Evolutionary conservation across 2,113 vertebrate genomes (phyloP).

Genomic region (Nothoprocta pentlandii): DNA sequence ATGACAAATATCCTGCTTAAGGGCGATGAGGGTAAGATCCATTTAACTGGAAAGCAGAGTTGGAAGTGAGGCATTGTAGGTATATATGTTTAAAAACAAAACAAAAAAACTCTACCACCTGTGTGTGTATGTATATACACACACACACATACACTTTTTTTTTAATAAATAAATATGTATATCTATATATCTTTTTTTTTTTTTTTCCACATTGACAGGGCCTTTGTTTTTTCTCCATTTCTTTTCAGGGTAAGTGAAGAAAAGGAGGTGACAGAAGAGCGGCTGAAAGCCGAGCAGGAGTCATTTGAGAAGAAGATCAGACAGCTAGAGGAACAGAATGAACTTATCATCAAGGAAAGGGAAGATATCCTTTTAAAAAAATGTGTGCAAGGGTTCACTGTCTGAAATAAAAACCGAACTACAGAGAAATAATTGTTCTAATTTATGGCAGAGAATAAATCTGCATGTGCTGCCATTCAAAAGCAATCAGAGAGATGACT

Average conservation of each 20-base stretch:
- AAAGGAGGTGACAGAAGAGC: slow-evolving; percentile 92
- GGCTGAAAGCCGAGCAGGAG: slow-evolving; percentile 90
- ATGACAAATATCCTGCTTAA: neutral
- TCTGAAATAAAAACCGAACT: slow-evolving; percentile 69
- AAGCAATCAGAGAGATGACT: slow-evolving; percentile 75
- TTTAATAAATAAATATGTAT: too few species aligned
- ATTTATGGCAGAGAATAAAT: slow-evolving; percentile 77
- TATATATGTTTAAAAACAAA: neutral
- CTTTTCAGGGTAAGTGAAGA: slow-evolving; percentile 91
- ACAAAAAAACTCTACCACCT: too few species aligned
- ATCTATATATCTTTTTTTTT: neutral
- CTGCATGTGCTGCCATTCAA: slow-evolving; percentile 75
- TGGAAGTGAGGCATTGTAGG: neutral
- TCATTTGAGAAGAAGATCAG: slow-evolving; percentile 93
- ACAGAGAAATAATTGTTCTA: slow-evolving; percentile 79
- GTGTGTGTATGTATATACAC: too few species aligned
- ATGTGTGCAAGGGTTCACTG: slow-evolving; percentile 25
- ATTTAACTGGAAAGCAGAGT: neutral
- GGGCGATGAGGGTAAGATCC: neutral
- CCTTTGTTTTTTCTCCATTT: slow-evolving; percentile 20
- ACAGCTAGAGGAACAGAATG: slow-evolving; percentile 92
- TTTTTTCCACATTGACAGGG: neutral
- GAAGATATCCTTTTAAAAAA: slow-evolving; percentile 94
- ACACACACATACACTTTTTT: too few species aligned
- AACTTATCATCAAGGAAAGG: slow-evolving; percentile 90